Evolutionary conservation across 92 coral and sea anemone species (phyloP).

Genomic region (Palythoa caribaeorum): DNA sequence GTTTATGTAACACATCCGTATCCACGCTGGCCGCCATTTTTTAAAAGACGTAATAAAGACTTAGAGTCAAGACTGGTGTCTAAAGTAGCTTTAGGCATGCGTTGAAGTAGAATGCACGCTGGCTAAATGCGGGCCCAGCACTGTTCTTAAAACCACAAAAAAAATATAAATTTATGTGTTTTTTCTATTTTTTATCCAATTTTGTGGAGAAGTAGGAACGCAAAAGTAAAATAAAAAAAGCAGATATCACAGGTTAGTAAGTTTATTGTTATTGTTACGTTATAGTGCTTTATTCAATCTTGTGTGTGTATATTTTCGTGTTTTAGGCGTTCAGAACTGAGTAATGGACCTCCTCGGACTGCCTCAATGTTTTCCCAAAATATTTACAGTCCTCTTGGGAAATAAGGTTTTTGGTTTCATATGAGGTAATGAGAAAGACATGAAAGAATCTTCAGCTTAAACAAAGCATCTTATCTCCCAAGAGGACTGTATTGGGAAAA

Average conservation of each 20-base stretch:
- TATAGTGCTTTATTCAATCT: neutral
- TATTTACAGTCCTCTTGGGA: too few relatives aligned
- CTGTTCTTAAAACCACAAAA: neutral
- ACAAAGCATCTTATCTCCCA: too few relatives aligned
- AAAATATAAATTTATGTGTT: too few relatives aligned
- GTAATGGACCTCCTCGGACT: too few relatives aligned
- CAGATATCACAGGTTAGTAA: neutral
- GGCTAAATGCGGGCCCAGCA: slow-evolving; percentile 4
- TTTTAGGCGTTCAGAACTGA: neutral
- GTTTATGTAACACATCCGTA: slow-evolving; percentile 64
- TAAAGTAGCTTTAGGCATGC: neutral
- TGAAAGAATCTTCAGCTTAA: too few relatives aligned
- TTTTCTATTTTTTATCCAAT: neutral
- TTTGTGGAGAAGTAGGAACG: neutral
- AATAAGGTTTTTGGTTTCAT: too few relatives aligned
- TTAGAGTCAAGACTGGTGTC: slow-evolving; percentile 34
- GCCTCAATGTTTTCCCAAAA: too few relatives aligned
- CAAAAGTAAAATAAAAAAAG: neutral
- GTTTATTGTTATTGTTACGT: neutral
- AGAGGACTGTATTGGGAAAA: too few relatives aligned
- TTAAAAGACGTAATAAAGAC: neutral
- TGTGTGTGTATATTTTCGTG: neutral
- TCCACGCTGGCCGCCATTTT: slow-evolving; percentile 81
- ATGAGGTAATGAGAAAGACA: too few relatives aligned
- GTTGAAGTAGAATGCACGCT: neutral